Base-by-base conservation (phyloP, 2,113 vertebrate genomes). In the Tachysurus vachellii region DNA sequence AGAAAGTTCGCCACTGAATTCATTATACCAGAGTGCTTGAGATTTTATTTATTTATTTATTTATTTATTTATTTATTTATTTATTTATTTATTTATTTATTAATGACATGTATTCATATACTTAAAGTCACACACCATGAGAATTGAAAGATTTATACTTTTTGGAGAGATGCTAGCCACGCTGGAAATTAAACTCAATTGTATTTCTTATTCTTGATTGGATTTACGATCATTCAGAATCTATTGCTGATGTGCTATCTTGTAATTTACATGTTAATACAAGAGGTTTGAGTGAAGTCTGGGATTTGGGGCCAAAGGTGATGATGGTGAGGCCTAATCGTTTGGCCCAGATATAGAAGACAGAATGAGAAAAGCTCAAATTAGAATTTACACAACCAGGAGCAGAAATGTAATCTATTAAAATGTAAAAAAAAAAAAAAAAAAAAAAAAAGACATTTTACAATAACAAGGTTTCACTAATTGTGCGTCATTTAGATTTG, bases 271-370 rank as follows among this genome's bases (percentile, higher is more conserved):
- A 86, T 64, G 31, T 59, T 62, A 85, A 64, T 88, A 28, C 23
- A 36, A 26, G 19, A 71, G 83, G 47, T 90, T 82, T 85, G 42
- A 56, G 76, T 4, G 82, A 87, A 87, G 12, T 59, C 75, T 62
- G 56, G 23, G 89, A 86, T 88, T 16, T 23, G 76, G 85, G 89
- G 85, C 47, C 89, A 77, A 86, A 80, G 86, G 80, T 88, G 80
- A 83, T 68, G 71, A 82, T 77, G 73, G 57, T 64, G 66, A 88
- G 57, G 54, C 81, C 81, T 86, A 87, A 88, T 80, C 56, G 44
- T 71, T 82, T 82, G 70, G 71, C 21, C 31, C 28, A 57, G 42
- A 66, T 73, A 59, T 61, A 79, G 42, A 19, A 44, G 19, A 76
- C 36, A 73, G 42, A 79, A 85, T 44, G 26, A 54, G 23, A 28